Base-by-base conservation (phyloP, 2,888 invertebrate species). In the Leptopterna dolabrata region DNA sequence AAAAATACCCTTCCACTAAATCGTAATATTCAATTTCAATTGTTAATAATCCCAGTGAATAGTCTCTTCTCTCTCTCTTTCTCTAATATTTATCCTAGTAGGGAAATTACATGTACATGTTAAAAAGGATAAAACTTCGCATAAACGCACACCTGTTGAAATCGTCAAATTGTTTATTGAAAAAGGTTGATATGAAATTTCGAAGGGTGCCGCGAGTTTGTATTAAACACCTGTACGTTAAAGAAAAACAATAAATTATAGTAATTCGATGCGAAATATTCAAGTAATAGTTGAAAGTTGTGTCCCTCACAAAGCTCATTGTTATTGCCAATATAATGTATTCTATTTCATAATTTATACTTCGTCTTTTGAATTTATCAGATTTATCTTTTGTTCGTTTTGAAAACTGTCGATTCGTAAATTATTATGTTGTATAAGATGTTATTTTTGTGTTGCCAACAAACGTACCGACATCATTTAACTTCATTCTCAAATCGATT, bases 31-130 rank as follows among this genome's bases (percentile, higher is more conserved):
- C n/a, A 43, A 76, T 76, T 76, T 30, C 43, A 76, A 76, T 45
- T 76, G 76, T 76, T 76, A n/a, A 76, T 76, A 76, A 41, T 76
- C 76, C 76, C 76, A 55, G 55, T 55, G 76, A 7, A 76, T 76
- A 76, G 76, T 14, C 36, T 41, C 76, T n/a, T n/a, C n/a, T n/a
- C n/a, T n/a, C n/a, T n/a, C n/a, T n/a, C n/a, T n/a, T n/a, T 76
- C 76, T 76, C 76, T 76, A 76, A 76, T 76, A 30, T 24, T 43
- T 76, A 55, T 76, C 76, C 43, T 76, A 43, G 29, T 76, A 76
- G 76, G 3, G 76, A n/a, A 76, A 43, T 19, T 36, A n/a, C 24
- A 76, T 1, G 7, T 36, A 29, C 29, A 73, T 73, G 30, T 7
- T 41, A 19, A 43, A 76, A n/a, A 30, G 76, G 1, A n/a, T 11